Conservation (phyloP, 2,113 vertebrate genomes). For the Sorex fumeus region DNA sequence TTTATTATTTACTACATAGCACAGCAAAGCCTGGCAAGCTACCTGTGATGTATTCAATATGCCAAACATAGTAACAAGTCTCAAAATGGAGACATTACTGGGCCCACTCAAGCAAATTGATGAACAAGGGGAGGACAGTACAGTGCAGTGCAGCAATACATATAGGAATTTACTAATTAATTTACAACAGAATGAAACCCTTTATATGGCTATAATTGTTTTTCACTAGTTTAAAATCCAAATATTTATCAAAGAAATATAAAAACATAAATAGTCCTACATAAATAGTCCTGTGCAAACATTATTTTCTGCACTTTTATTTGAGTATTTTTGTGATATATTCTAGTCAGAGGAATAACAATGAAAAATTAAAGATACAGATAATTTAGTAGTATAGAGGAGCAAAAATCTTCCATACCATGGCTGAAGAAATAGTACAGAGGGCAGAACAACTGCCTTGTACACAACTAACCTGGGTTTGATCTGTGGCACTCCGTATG, state of each 20-base stretch:
- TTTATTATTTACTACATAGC: not conserved
- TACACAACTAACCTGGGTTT: too few relatives aligned
- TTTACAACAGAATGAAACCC: not conserved
- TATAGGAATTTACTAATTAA: slow-evolving; percentile 22
- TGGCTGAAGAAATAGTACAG: too few relatives aligned
- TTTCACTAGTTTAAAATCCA: slow-evolving; percentile 4
- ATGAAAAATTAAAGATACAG: slow-evolving; percentile 25
- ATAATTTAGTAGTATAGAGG: not conserved
- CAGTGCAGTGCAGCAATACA: too few relatives aligned
- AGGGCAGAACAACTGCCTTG: too few relatives aligned
- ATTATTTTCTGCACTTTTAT: not conserved
- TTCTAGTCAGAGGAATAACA: not conserved
- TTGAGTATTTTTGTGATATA: not conserved
- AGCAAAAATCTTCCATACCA: not conserved
- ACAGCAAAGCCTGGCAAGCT: too few relatives aligned
- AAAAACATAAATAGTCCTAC: not conserved
- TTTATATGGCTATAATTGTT: not conserved
- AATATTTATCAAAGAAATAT: not conserved
- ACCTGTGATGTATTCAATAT: too few relatives aligned
- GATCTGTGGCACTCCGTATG: too few relatives aligned
- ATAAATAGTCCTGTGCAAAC: not conserved
- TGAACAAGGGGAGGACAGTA: too few relatives aligned
- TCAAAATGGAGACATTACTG: too few relatives aligned
- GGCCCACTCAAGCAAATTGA: too few relatives aligned
- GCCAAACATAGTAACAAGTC: too few relatives aligned